A percentile compares a stretch with the other conserved stretches of the same genome.
Conservation (phyloP, 1,140 invertebrate species). For the Caenorhabditis tropicalis region DNA sequence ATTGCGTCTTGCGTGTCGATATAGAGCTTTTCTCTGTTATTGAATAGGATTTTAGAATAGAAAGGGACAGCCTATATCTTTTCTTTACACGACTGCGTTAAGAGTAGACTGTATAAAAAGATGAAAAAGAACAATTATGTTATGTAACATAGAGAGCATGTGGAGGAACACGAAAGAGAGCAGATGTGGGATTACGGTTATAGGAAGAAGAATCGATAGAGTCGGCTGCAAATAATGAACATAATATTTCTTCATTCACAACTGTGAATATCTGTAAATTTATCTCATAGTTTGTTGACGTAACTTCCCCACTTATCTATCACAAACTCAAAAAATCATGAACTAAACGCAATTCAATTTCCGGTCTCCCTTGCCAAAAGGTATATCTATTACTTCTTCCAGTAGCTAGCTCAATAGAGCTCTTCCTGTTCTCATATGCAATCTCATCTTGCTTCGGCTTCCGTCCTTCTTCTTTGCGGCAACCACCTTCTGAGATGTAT, state of each 20-base stretch:
- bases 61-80: too few relatives aligned
- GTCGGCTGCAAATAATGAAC: not conserved
- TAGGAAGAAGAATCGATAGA: not conserved
- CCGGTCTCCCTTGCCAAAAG: not conserved
- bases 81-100: too few relatives aligned
- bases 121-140: not conserved
- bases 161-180: not conserved
- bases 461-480: not conserved
- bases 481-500: not conserved
- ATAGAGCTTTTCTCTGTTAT: not conserved
- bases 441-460: not conserved
- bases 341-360: too few relatives aligned
- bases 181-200: not conserved
- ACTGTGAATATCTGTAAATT: too few relatives aligned
- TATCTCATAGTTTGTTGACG: too few relatives aligned
- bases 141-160: not conserved
- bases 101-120: slow-evolving; percentile 2
- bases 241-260: too few relatives aligned
- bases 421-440: slow-evolving; percentile 40
- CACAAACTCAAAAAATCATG: too few relatives aligned
- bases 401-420: not conserved
- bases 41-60: not conserved
- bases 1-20: not conserved
- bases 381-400: not conserved
- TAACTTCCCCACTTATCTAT: too few relatives aligned